Evolutionary conservation across 2,888 invertebrate species (phyloP).

Genomic region (Drosophila austrosaltans): DNA sequence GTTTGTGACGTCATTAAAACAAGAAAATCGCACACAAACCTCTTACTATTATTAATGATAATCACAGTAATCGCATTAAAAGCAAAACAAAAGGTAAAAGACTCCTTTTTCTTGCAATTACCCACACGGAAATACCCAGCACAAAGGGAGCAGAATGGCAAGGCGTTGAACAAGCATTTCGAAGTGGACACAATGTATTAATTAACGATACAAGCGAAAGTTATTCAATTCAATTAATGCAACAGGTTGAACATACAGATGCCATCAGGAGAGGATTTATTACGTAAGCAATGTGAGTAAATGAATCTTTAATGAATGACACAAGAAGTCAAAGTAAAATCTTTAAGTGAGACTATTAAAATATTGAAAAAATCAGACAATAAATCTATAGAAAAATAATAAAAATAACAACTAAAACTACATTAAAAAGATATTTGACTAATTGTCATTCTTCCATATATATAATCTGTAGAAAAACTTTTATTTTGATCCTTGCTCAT

Average conservation of each 20-base stretch:
- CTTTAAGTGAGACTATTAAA: background rate
- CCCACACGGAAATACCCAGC: slow-evolving; percentile 36
- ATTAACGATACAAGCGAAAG: slow-evolving; percentile 36
- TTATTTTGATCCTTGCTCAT: background rate
- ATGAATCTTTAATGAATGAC: background rate
- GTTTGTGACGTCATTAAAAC: slow-evolving; percentile 39
- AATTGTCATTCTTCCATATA: too few relatives aligned
- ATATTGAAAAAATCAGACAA: background rate
- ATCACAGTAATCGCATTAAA: slow-evolving; percentile 59
- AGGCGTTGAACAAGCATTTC: slow-evolving; percentile 21
- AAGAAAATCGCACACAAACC: slow-evolving; percentile 26
- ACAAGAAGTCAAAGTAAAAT: slow-evolving; percentile 3
- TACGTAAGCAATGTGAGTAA: background rate
- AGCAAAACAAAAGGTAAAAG: background rate
- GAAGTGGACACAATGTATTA: slow-evolving; percentile 53
- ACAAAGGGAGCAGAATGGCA: slow-evolving; percentile 23
- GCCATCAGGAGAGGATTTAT: background rate
- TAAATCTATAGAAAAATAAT: background rate
- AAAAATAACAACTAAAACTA: too few relatives aligned
- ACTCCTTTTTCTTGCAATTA: slow-evolving; percentile 7
- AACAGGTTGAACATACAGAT: slow-evolving; percentile 13
- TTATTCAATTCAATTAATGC: slow-evolving; percentile 45
- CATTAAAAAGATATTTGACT: too few relatives aligned
- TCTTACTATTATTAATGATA: slow-evolving; percentile 51
- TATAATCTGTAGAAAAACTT: background rate